These are phyloP conservation scores for Agrochola lychnidis DNA, from an alignment of 2,888 invertebrate genomes.

Conservation along the genomic window DNA sequence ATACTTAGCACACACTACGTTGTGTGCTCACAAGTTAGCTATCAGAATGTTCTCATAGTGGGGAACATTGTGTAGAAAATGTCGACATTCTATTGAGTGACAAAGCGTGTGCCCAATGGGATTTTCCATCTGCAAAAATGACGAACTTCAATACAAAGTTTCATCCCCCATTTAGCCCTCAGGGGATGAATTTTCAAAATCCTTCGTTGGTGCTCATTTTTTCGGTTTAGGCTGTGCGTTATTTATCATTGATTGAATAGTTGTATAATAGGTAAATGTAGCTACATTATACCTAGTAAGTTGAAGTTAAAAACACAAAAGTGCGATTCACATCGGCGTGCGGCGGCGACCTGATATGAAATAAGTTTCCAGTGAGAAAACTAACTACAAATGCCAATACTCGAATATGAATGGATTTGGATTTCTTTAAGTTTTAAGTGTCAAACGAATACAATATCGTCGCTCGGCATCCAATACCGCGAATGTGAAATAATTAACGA, in stretches of 20 bases:
- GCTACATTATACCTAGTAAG: too few relatives aligned
- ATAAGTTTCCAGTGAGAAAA: neutral
- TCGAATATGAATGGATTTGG: neutral
- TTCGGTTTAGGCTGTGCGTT: neutral
- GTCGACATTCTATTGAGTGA: neutral
- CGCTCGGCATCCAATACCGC: too few relatives aligned
- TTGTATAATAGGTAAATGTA: too few relatives aligned
- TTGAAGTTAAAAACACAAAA: too few relatives aligned
- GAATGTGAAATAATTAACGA: too few relatives aligned
- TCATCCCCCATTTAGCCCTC: neutral
- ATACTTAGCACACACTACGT: slow-evolving; percentile 38
- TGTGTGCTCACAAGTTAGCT: neutral
- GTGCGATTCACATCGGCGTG: too few relatives aligned
- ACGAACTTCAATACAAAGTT: neutral
- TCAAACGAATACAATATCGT: neutral
- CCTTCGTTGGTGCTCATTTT: neutral
- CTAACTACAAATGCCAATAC: neutral
- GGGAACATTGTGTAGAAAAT: neutral
- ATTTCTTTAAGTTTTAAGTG: too few relatives aligned
- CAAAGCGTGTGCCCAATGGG: too few relatives aligned
- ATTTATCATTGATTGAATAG: neutral
- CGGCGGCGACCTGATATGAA: too few relatives aligned
- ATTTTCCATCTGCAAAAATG: too few relatives aligned
- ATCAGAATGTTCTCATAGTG: neutral
- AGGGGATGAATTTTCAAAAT: neutral